phyloP scores from a whole-genome alignment of 2,797 vertebrate genomes.

The Poeciliopsis presidionis region DNA sequence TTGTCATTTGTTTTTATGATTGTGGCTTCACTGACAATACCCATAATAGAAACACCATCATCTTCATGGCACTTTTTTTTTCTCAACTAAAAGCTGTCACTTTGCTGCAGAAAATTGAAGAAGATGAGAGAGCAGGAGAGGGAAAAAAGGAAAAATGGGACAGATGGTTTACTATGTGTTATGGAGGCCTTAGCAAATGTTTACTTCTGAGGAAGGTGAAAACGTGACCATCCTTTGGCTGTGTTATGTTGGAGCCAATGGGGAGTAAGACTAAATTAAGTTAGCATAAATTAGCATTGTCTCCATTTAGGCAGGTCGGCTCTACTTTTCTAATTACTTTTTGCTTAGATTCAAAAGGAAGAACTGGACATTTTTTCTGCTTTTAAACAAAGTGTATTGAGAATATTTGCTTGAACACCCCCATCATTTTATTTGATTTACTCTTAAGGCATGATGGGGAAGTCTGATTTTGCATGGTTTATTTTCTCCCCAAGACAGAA shows the following conservation, averaged over 20 bases:
- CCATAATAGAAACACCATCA: slow-evolving; percentile 16
- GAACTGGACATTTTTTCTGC: slow-evolving; percentile 18
- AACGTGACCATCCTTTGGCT: slow-evolving; percentile 64
- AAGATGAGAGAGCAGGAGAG: slow-evolving; percentile 19
- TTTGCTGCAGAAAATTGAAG: slow-evolving; percentile 37
- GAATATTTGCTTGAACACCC: slow-evolving; percentile 13
- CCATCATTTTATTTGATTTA: slow-evolving; percentile 15
- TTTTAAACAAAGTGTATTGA: slow-evolving; percentile 19
- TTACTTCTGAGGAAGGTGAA: slow-evolving; percentile 61
- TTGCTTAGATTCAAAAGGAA: slow-evolving; percentile 38
- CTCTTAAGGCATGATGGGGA: slow-evolving; percentile 20
- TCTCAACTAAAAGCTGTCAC: slow-evolving; percentile 36
- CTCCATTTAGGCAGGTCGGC: slow-evolving; percentile 43
- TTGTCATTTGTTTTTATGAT: slow-evolving; percentile 59
- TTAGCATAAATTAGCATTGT: slow-evolving; percentile 61
- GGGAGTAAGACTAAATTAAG: slow-evolving; percentile 61
- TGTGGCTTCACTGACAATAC: slow-evolving; percentile 34
- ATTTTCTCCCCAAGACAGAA: slow-evolving; percentile 38
- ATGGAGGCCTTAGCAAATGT: slow-evolving; percentile 69
- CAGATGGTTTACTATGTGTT: slow-evolving; percentile 68
- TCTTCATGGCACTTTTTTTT: slow-evolving; percentile 12
- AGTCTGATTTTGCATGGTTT: slow-evolving; percentile 2
- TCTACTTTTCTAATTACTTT: slow-evolving; percentile 43
- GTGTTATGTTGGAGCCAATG: slow-evolving; percentile 49
- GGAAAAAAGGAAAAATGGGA: slow-evolving; percentile 15